Conservation (phyloP, 2,888 invertebrate genomes). For the Drosophila neoperkinsi region DNA sequence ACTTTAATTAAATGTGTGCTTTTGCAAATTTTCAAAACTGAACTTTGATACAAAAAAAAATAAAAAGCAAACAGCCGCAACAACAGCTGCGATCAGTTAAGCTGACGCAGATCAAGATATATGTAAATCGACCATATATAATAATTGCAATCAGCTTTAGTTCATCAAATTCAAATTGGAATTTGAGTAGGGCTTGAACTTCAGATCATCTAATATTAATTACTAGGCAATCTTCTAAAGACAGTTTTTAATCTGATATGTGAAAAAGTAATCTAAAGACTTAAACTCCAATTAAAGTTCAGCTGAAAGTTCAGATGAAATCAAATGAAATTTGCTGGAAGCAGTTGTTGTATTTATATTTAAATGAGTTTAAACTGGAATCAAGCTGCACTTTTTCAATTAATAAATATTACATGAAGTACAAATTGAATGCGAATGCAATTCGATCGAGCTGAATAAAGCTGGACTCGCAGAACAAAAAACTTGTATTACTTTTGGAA, state of each 20-base stretch:
- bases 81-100: constrained; percentile 35
- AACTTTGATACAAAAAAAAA: constrained; percentile 41
- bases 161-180: constrained; percentile 3
- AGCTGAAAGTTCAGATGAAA: background rate
- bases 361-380: constrained; percentile 1
- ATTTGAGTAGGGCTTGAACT: constrained; percentile 3
- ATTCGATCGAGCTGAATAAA: constrained; percentile 20
- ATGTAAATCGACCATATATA: constrained; percentile 19
- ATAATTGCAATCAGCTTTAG: constrained; percentile 11
- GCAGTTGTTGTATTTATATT: background rate
- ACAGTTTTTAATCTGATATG: background rate
- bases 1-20: constrained; percentile 72
- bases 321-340: background rate
- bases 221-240: background rate
- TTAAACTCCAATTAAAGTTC: constrained; percentile 3
- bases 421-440: constrained; percentile 14
- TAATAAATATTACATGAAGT: constrained; percentile 4
- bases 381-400: constrained; percentile 9
- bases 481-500: constrained; percentile 3
- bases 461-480: constrained; percentile 30
- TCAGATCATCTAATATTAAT: constrained; percentile 5
- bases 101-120: constrained; percentile 24
- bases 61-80: background rate
- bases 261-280: background rate
- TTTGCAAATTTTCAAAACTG: constrained; percentile 39